These are phyloP conservation scores for Stenurella melanura DNA, from an alignment of 2,888 invertebrate genomes.

Conservation along the genomic window DNA sequence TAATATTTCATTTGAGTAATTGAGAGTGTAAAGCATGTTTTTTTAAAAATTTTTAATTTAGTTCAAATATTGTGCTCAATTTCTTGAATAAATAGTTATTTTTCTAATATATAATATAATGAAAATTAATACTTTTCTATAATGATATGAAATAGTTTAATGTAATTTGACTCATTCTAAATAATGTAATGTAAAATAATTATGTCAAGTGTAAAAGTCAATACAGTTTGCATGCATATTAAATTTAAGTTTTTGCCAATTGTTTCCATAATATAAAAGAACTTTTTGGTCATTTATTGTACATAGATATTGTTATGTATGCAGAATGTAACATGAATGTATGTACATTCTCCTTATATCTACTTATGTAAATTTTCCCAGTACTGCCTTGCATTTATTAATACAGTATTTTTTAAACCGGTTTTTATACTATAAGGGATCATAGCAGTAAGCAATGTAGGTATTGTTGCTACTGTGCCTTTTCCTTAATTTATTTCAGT, in stretches of 20 bases:
- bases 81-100: conserved; percentile 26
- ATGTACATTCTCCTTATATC: no score
- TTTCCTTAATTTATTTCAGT: no score
- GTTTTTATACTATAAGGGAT: no score
- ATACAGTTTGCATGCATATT: conserved; percentile 9
- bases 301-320: not conserved
- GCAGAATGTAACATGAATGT: no score
- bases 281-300: conserved; percentile 22
- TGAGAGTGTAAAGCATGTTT: not conserved
- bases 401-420: no score
- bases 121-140: conserved; percentile 8
- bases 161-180: conserved; percentile 1
- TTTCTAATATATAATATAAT: conserved; percentile 23
- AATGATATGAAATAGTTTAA: conserved; percentile 8
- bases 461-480: no score
- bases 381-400: no score
- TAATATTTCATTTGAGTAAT: no score
- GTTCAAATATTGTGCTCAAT: conserved; percentile 30
- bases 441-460: no score
- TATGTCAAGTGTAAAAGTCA: conserved; percentile 17
- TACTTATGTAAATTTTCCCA: no score
- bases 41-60: conserved; percentile 12
- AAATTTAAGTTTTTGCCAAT: conserved; percentile 12
- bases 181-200: not conserved
- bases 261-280: conserved; percentile 11